Conservation (phyloP, 2,113 vertebrate species). For the Pseudopipra pipra region DNA sequence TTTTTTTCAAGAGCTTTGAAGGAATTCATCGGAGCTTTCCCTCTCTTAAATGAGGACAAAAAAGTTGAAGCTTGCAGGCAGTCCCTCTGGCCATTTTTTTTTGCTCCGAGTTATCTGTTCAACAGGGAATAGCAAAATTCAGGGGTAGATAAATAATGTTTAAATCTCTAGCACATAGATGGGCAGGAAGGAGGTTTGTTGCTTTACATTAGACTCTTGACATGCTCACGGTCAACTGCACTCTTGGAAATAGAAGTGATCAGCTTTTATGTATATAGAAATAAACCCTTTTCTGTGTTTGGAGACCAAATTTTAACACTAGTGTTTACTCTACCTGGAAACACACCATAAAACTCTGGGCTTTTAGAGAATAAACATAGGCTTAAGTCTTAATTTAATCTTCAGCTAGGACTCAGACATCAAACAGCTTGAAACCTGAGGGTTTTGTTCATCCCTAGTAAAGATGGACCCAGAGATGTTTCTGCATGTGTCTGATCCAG, state of each 20-base stretch:
- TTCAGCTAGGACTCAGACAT: background rate
- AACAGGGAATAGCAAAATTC: background rate
- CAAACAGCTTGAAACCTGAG: background rate
- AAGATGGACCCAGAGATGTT: background rate
- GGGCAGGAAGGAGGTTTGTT: background rate
- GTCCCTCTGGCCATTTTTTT: background rate
- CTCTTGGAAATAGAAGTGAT: background rate
- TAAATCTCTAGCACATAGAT: background rate
- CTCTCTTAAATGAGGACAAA: constrained; percentile 30
- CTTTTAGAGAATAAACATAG: background rate
- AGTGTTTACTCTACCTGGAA: background rate
- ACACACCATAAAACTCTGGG: background rate
- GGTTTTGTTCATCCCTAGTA: background rate
- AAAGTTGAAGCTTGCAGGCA: background rate
- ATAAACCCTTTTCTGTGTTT: background rate
- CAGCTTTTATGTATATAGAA: background rate
- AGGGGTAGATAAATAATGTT: background rate
- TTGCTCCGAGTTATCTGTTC: background rate
- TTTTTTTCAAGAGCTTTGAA: constrained; percentile 49
- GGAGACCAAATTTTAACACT: background rate
- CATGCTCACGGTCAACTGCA: background rate
- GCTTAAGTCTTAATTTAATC: background rate
- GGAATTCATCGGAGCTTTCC: constrained; percentile 32
- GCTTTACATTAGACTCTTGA: background rate
- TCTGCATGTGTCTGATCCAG: background rate